phyloP scores from a whole-genome alignment of 2,888 invertebrate species.

The Allygus modestus region DNA sequence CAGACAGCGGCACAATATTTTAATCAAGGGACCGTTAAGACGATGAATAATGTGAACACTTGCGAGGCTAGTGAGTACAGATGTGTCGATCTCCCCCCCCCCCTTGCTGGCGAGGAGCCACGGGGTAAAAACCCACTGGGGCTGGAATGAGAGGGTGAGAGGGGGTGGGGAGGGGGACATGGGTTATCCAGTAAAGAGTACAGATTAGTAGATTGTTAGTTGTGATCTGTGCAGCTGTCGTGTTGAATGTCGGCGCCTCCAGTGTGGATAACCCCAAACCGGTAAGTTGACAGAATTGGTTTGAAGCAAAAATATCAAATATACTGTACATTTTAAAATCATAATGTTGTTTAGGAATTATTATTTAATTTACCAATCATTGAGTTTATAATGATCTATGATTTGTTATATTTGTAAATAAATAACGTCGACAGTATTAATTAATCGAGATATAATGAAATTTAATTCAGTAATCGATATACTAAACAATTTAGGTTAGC shows the following conservation, averaged over 20 bases:
- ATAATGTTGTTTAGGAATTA: background rate
- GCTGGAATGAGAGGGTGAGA: background rate
- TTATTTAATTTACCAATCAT: background rate
- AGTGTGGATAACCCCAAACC: background rate
- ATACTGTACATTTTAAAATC: no score
- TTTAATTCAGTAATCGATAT: background rate
- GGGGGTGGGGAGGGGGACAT: background rate
- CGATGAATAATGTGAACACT: constrained; percentile 37
- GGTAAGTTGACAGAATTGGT: background rate
- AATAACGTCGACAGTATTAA: background rate
- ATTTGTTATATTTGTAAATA: background rate
- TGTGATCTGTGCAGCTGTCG: background rate
- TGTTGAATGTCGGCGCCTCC: background rate
- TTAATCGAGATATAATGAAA: background rate
- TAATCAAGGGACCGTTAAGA: constrained; percentile 14
- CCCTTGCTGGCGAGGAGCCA: background rate
- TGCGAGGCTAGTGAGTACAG: constrained; percentile 28
- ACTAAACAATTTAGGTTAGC: no score
- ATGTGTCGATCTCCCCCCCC: constrained; percentile 13
- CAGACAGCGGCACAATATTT: background rate
- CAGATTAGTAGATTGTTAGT: background rate
- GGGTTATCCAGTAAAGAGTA: background rate
- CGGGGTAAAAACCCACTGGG: background rate
- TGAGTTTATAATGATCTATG: background rate
- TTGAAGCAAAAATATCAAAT: background rate